Evolutionary conservation across 2,797 vertebrate genomes (phyloP).

Genomic region (Otolemur crassicaudatus): DNA sequence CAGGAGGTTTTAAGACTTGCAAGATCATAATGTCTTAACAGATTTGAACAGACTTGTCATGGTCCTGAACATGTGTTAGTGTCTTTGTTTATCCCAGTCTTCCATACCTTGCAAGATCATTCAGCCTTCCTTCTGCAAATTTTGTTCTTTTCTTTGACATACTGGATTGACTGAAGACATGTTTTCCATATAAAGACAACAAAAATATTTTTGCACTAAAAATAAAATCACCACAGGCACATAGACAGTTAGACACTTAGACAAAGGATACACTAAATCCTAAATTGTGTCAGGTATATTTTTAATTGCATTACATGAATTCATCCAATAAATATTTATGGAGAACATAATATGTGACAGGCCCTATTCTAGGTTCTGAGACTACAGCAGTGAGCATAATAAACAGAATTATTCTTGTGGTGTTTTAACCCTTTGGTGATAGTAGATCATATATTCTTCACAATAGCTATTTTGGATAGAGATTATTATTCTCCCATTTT

Average conservation of each 20-base stretch:
- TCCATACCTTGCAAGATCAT: conserved; percentile 26
- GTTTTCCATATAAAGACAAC: background rate
- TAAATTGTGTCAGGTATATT: background rate
- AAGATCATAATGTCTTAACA: conserved; percentile 16
- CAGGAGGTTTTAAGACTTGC: conserved; percentile 26
- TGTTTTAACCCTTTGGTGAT: background rate
- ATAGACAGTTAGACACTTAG: conserved; percentile 45
- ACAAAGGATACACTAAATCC: conserved; percentile 62
- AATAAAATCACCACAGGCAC: conserved; percentile 62
- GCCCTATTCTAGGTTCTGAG: background rate
- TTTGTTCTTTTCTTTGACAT: background rate
- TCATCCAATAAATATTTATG: conserved; percentile 34
- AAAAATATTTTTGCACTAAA: conserved; percentile 70
- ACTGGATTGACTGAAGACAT: conserved; percentile 52
- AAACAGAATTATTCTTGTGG: background rate
- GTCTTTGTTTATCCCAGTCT: conserved; percentile 38
- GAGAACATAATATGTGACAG: background rate
- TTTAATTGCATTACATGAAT: background rate
- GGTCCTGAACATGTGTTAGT: background rate
- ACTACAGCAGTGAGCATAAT: background rate
- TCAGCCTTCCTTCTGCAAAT: conserved; percentile 51
- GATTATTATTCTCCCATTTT: background rate
- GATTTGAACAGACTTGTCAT: background rate
- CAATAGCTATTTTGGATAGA: background rate
- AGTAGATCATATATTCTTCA: conserved; percentile 25